These are phyloP conservation scores for Tipula confusa DNA, from an alignment of 2,888 invertebrate species.

Conservation along the genomic window DNA sequence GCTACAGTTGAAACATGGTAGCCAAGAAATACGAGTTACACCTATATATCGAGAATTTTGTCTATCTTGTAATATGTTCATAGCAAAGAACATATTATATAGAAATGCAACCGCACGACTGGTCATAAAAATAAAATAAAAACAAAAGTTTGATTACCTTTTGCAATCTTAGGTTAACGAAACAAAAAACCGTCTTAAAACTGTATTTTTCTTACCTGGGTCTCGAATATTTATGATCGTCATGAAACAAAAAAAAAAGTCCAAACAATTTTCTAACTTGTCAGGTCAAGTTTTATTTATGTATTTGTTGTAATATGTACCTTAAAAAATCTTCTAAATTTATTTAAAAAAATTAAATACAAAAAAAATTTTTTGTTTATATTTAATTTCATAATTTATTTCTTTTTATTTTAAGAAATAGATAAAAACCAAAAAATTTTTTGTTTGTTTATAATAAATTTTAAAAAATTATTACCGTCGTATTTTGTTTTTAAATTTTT, in stretches of 20 bases:
- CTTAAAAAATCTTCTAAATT: neutral
- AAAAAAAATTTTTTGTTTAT: neutral
- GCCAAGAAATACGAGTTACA: neutral
- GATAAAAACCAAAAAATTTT: neutral
- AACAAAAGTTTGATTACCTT: neutral
- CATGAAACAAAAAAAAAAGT: neutral
- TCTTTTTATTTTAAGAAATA: neutral
- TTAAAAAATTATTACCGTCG: neutral
- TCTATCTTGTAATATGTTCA: no score
- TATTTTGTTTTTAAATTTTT: neutral
- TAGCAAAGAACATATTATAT: neutral
- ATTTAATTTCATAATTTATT: neutral
- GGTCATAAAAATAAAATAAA: neutral
- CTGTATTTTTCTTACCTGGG: neutral
- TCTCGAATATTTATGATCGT: neutral
- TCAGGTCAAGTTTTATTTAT: neutral
- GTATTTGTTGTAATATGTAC: no score
- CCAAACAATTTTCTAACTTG: neutral
- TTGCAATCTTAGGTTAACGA: no score
- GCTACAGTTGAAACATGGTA: neutral
- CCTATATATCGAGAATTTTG: neutral
- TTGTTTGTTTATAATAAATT: constrained; percentile 7
- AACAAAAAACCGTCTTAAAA: neutral
- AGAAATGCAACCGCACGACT: neutral
- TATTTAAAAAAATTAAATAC: neutral